Evolutionary conservation across 64 coral and sea anemone genomes (phyloP).

Genomic region (Orbicella faveolata): DNA sequence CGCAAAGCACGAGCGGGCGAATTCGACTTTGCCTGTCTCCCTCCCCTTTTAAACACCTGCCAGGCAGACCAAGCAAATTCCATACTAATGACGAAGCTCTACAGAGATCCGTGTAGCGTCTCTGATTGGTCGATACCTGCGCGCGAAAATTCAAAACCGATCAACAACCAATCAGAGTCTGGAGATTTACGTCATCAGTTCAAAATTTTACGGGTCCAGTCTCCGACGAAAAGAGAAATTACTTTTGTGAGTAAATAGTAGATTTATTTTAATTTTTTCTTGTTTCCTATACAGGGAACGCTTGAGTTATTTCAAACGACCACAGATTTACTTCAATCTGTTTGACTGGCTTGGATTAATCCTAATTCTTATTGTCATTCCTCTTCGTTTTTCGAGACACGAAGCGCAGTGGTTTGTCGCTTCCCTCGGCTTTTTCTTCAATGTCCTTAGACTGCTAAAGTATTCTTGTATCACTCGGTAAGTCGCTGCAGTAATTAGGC

Average conservation of each 20-base stretch:
- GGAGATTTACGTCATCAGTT: neutral
- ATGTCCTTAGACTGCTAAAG: constrained; percentile 73
- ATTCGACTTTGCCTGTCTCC: too few relatives aligned
- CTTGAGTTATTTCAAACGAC: constrained; percentile 48
- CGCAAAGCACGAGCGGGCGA: too few relatives aligned
- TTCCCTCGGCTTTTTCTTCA: constrained; percentile 74
- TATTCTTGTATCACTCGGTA: constrained; percentile 77
- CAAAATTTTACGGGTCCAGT: neutral
- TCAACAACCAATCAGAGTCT: too few relatives aligned
- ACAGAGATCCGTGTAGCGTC: too few relatives aligned
- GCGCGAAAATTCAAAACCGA: too few relatives aligned
- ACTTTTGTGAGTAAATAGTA: neutral
- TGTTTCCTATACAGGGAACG: constrained; percentile 46
- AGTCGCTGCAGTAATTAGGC: neutral
- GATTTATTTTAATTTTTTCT: neutral
- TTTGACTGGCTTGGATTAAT: constrained; percentile 78
- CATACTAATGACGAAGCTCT: too few relatives aligned
- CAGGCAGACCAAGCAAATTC: too few relatives aligned
- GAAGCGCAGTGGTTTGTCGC: constrained; percentile 73
- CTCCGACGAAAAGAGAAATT: too few relatives aligned
- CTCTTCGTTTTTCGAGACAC: constrained; percentile 46
- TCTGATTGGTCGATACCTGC: too few relatives aligned
- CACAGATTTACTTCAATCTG: constrained; percentile 56
- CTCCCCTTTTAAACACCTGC: too few relatives aligned
- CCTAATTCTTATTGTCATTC: constrained; percentile 56